phyloP scores from a whole-genome alignment of 2,888 invertebrate species.

The Amblyjoppa proteus region DNA sequence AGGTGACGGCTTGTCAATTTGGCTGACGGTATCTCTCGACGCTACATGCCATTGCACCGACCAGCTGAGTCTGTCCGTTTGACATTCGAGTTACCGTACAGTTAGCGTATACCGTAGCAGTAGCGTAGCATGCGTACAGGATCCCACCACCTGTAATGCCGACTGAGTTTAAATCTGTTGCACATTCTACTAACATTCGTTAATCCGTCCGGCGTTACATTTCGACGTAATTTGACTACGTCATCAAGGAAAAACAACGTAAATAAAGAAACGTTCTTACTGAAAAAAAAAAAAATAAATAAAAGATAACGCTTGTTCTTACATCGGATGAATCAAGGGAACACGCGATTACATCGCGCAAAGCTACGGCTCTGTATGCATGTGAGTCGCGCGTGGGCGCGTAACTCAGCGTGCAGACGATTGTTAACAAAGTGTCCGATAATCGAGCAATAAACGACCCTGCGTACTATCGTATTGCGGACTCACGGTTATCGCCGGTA shows the following conservation, averaged over 20 bases:
- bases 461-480: slow-evolving; percentile 18
- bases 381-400: slow-evolving; percentile 14
- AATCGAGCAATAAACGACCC: slow-evolving; percentile 55
- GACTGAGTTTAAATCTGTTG: neutral
- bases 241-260: neutral
- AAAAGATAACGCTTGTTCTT: neutral
- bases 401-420: neutral
- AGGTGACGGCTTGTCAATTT: neutral
- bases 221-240: neutral
- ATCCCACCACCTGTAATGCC: neutral
- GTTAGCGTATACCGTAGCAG: neutral
- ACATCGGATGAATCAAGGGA: neutral
- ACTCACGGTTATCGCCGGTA: slow-evolving; percentile 45
- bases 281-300: neutral
- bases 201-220: neutral
- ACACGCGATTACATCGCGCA: neutral
- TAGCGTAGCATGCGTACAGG: neutral
- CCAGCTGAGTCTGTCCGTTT: neutral
- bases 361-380: neutral
- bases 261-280: neutral
- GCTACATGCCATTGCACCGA: neutral
- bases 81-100: neutral
- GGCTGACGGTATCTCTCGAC: neutral
- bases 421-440: slow-evolving; percentile 46
- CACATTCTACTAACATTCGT: neutral